phyloP scores from a whole-genome alignment of 2,797 vertebrate species.

The Alcedo quadribrachys region DNA sequence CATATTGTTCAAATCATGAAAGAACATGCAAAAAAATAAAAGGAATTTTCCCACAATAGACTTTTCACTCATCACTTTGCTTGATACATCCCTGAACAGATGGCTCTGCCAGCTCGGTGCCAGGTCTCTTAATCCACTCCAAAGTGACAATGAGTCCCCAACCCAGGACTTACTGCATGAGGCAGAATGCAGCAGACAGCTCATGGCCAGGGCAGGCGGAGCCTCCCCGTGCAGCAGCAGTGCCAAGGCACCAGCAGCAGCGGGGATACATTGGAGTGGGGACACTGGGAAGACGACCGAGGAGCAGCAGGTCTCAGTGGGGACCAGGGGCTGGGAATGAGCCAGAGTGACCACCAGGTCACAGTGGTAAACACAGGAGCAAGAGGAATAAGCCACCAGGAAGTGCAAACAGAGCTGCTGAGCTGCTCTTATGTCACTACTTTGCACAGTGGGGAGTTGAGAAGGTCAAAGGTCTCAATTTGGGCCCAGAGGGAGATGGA shows the following conservation, averaged over 20 bases:
- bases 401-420: neutral
- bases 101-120: constrained; percentile 6
- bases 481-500: neutral
- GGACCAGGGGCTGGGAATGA: neutral
- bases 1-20: neutral
- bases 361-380: accelerated
- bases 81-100: neutral
- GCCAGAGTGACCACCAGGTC: neutral
- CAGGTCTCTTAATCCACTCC: constrained; percentile 20
- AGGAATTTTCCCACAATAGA: neutral
- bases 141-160: neutral
- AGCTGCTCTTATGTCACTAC: neutral
- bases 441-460: accelerated
- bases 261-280: accelerated
- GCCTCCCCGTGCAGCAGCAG: neutral
- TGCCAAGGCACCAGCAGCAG: neutral
- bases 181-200: neutral
- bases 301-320: neutral
- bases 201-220: accelerated
- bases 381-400: neutral
- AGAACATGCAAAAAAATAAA: neutral
- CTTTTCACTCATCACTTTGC: neutral
- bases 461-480: neutral
- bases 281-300: neutral
- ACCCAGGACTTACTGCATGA: neutral